Base-by-base conservation (phyloP, 92 coral and sea anemone species). In the Isaurus tuberculatus region DNA sequence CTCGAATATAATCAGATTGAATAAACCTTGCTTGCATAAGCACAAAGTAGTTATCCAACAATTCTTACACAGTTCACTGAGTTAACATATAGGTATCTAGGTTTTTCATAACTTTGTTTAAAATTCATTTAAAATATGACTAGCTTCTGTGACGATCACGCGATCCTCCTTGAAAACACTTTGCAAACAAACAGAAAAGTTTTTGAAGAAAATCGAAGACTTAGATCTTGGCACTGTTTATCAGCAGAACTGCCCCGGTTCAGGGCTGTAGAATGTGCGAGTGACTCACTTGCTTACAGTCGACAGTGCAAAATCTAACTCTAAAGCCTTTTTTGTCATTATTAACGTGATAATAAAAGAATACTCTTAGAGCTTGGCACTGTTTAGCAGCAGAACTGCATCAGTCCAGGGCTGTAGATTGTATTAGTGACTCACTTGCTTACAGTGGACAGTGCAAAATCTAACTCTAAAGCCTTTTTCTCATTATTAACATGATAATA, bases 341-440 rank as follows among this genome's bases (percentile, higher is more conserved):
- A 53, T 53, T 53, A 53, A 53, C 61, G n/a, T 53, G 61, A 53
- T 53, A 53, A 53, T 53, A 53, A 53, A 53, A 53, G 61, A 53
- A 53, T 19, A 53, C 61, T 53, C 61, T n/a, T 53, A 53, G 61
- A 53, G n/a, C 61, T 53, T 53, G 32, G 73, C 67, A 48, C 84
- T 79, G 84, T 55, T 79, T 79, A 79, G 28, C 84, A 79, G 84
- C 84, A 53, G 46, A 79, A 79, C 84, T 79, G 46, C 60, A 27
- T 43, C 74, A 55, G 64, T 48, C 46, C 49, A 74, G 43, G 81
- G 81, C 81, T 74, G 81, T 74, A 33, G 81, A 37, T 46, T 74
- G 81, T 74, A 65, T 31, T 31, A 44, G 64, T 74, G 81, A 40
- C 64, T 44, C 81, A 74, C 64, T 74, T 74, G 81, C 81, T 53